These are phyloP conservation scores for Oscheius sp. DNA, from an alignment of 1,140 invertebrate species.

Conservation along the genomic window DNA sequence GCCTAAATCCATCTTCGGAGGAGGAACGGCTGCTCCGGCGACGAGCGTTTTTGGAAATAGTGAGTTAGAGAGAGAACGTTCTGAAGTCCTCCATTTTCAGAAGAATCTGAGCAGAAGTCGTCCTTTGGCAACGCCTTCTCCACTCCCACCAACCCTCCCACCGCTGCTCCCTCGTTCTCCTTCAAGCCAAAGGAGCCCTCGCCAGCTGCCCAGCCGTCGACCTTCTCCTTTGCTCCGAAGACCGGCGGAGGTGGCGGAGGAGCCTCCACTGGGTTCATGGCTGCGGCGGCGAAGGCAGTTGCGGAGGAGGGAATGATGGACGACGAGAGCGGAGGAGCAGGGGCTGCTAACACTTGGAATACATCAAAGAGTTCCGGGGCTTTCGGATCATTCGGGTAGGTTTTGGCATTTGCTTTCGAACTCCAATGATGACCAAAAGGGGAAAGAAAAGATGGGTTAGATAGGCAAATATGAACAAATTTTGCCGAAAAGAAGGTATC, in stretches of 20 bases:
- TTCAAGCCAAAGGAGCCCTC: background rate
- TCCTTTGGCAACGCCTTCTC: no score
- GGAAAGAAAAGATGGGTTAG: no score
- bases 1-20: background rate
- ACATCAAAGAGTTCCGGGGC: no score
- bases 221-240: background rate
- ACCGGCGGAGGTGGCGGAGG: no score
- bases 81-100: background rate
- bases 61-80: background rate
- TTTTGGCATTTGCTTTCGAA: background rate
- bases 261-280: no score
- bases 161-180: background rate
- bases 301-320: background rate
- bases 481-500: no score
- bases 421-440: background rate
- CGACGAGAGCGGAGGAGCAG: background rate
- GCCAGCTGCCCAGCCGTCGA: background rate
- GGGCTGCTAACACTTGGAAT: background rate
- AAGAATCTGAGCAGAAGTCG: background rate
- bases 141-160: no score
- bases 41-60: background rate
- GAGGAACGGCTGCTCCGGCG: background rate
- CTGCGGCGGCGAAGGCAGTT: background rate
- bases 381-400: background rate
- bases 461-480: no score